Base-by-base conservation (phyloP, 2,113 vertebrate species). In the Mustelus asterias region DNA sequence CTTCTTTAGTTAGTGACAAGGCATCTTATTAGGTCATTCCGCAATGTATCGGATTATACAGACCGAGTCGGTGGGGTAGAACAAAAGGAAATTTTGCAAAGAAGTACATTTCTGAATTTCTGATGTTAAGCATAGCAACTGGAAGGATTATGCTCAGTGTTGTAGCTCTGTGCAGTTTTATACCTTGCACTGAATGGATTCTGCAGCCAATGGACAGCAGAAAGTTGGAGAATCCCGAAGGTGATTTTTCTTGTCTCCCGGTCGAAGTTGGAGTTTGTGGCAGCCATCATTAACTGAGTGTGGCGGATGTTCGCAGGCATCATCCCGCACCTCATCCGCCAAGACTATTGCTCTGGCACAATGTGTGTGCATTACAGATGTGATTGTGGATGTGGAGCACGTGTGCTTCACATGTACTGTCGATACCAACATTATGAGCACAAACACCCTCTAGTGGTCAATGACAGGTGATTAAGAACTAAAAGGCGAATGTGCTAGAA, bases 381-480 rank as follows among this genome's bases (percentile, higher is more conserved):
- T 22, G 48, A 88, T 88, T 88, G 41, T 88, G 26, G 24, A 58
- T 88, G 60, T 18, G 33, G 60, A 92, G 89, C 89, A 88, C 10
- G 13, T 24, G 24, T 48, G 10, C n/a, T 33, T 90, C 88, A n/a
- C 29, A 16, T 90, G 88, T 26, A 63, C n/a, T 65, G 33, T 65
- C 20, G 37, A 37, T 92, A 37, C 33, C 33, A 65, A 37, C 60
- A 24, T 22, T 93, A 65, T 93, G 16, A 67, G 60, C 89, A n/a
- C n/a, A 65, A 37, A n/a, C 89, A 93, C 89, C 89, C 89, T 93
- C 89, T 93, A 93, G 26, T 93, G 89, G 89, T 18, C 89, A 67
- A 37, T 20, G 60, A 93, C 16, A 22, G 0, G 63, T 33, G 60
- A 93, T 60, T 63, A 63, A 63, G 29, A 8, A 37, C 16, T 67